Base-by-base conservation (phyloP, 2,797 vertebrate species). In the Chrosomus eos region DNA sequence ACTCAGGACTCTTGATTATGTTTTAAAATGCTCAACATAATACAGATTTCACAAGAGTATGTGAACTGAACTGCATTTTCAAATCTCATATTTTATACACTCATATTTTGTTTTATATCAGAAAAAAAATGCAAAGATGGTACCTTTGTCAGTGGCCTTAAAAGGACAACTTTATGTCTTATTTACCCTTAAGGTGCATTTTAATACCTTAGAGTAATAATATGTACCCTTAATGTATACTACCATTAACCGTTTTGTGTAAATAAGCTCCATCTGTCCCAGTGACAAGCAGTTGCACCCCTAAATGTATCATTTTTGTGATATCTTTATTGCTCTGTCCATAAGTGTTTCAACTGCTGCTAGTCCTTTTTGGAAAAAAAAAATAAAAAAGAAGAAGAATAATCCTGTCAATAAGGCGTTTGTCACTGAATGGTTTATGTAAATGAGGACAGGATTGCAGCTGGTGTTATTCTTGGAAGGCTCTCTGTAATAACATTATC, bases 381-480 rank as follows among this genome's bases (percentile, higher is more conserved):
- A 66, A 4, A 13, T 36, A 38, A 9, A 28, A 6, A 51, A 0
- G 1, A 5, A 67, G 11, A 19, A 67, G 72, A 75, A 23, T 7
- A 36, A n/a, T 55, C 48, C 14, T 36, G 31, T 75, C 18, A 58
- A 75, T n/a, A n/a, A 58, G 31, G 6, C 31, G 2, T 53, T 74
- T 74, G 45, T 33, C 45, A 7, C 45, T 1, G 1, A 74, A 38
- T n/a, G 73, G 51, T 75, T 55, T n/a, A n/a, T 75, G 51, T 38
- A 75, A 55, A 75, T n/a, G 31, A 58, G 73, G 31, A n/a, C 21
- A 16, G 51, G 21, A 16, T 38, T 55, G 31, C 51, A 75, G 51
- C 48, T n/a, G 73, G n/a, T 55, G 53, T 55, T 36, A 75, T 75
- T 75, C 51, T 55, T 16, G 73, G 73, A 38, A 18, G 73, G 1